These are phyloP conservation scores for Ploceus nigricollis DNA, from an alignment of 2,113 vertebrate species.

Conservation along the genomic window DNA sequence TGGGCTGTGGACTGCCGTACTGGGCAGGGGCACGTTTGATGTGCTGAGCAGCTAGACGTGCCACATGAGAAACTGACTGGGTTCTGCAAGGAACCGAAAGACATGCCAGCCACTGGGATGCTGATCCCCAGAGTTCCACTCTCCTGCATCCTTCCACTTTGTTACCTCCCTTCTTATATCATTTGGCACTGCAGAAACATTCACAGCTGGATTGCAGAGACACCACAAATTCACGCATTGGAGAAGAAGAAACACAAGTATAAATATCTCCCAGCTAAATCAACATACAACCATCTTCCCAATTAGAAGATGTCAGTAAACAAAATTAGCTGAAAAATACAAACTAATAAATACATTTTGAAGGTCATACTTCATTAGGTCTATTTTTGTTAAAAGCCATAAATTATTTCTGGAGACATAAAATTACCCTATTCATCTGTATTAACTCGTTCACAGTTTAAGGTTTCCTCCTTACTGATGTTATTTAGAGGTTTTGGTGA, in stretches of 20 bases:
- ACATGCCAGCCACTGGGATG: rapidly evolving
- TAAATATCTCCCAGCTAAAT: neutral
- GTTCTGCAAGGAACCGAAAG: neutral
- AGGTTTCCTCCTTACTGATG: neutral
- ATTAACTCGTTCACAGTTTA: neutral
- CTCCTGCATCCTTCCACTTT: neutral
- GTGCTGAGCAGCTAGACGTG: rapidly evolving
- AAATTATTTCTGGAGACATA: neutral
- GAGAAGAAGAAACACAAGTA: neutral
- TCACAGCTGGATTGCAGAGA: neutral
- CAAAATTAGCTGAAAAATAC: neutral
- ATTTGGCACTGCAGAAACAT: neutral
- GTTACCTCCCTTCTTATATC: neutral
- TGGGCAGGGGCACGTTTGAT: neutral
- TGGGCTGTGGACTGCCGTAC: neutral
- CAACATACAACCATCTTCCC: neutral
- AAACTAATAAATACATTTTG: neutral
- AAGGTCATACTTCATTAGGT: neutral
- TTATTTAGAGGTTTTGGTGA: neutral
- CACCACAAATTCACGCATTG: neutral
- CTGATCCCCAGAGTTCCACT: neutral
- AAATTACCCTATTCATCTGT: neutral
- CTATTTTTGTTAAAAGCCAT: neutral
- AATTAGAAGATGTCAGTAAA: neutral
- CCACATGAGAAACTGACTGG: neutral